Percentiles rank a stretch among this genome's conserved stretches.
Evolutionary conservation across 2,888 invertebrate species (phyloP).

Genomic region (Leucoptera coffeella): DNA sequence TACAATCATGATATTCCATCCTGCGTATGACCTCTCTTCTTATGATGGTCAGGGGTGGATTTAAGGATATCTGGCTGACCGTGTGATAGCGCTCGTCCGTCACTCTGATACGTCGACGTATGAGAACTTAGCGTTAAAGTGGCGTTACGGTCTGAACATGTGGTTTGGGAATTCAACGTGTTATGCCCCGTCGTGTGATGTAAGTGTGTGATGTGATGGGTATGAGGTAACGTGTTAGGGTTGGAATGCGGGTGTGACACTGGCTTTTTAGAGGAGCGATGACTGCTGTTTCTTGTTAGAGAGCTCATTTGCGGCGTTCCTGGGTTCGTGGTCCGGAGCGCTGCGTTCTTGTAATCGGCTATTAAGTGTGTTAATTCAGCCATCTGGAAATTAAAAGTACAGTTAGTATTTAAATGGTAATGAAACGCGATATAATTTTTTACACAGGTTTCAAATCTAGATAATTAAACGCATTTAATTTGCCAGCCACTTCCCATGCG

Average conservation of each 20-base stretch:
- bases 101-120: slow-evolving; percentile 18
- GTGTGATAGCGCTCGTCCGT: slow-evolving; percentile 24
- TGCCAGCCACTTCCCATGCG: too few species aligned
- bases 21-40: slow-evolving; percentile 31
- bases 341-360: slow-evolving; percentile 90
- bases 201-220: slow-evolving; percentile 16
- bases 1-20: slow-evolving; percentile 39
- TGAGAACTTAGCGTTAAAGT: slow-evolving; percentile 31
- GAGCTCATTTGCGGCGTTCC: slow-evolving; percentile 78
- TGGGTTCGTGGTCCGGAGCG: slow-evolving; percentile 66
- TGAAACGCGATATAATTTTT: too few species aligned
- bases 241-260: slow-evolving; percentile 32
- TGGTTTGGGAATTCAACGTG: slow-evolving; percentile 55
- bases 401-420: too few species aligned
- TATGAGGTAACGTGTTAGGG: slow-evolving; percentile 32
- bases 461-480: too few species aligned
- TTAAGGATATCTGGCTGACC: slow-evolving; percentile 80
- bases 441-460: too few species aligned
- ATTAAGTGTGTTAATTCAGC: slow-evolving; percentile 84
- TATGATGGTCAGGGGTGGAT: slow-evolving; percentile 79
- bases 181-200: slow-evolving; percentile 42
- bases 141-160: slow-evolving; percentile 33
- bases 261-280: slow-evolving; percentile 52
- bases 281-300: slow-evolving; percentile 64
- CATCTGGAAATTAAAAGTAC: too few species aligned